Evolutionary conservation across 1,140 invertebrate genomes (phyloP), one percentile per base, ranked within the genome.

Genomic region (Caenorhabditis remanei): DNA sequence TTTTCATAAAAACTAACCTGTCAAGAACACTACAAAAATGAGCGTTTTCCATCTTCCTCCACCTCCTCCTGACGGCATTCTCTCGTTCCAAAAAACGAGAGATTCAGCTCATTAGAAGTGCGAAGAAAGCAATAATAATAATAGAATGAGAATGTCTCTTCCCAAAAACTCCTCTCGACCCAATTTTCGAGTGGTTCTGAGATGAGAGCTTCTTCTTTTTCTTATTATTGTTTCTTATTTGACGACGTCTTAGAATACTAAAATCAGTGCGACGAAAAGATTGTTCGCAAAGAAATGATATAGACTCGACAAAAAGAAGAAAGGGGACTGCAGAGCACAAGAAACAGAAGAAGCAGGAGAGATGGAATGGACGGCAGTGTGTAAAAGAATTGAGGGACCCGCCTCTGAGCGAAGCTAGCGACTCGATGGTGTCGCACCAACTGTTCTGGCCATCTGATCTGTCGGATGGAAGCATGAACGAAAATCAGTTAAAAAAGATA

Each of bases 401-500:
- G 71, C 71, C 71, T 79, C 71, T 50, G n/a, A 50, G 71, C 46
- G 11, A n/a, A 50, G 63, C 71, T 79, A n/a, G 40, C 40, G 43
- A 8, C 71, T 53, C 71, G 46, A 79, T 24, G 65, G 65, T 48
- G 65, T 79, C 46, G 71, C 71, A 79, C 71, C 71, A 79, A 79
- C 71, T 79, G 71, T 79, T 79, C 71, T 79, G n/a, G 71, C 43
- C 71, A 79, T 79, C 46, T 79, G 71, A 79, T 79, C 40, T 43
- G 46, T 79, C 71, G 6, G 71, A 24, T 50, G 8, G 46, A 24
- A 63, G 61, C 61, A 32, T 63, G 71, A 79, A 79, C n/a, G 43
- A 63, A 14, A 16, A n/a, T 14, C 32, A 40, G 21, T 65, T 32
- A 65, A 11, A 32, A 43, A 32, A 71, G 65, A 71, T 53, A 79